phyloP scores from a whole-genome alignment of 2,797 vertebrate genomes.

The Podarcis lilfordi region DNA sequence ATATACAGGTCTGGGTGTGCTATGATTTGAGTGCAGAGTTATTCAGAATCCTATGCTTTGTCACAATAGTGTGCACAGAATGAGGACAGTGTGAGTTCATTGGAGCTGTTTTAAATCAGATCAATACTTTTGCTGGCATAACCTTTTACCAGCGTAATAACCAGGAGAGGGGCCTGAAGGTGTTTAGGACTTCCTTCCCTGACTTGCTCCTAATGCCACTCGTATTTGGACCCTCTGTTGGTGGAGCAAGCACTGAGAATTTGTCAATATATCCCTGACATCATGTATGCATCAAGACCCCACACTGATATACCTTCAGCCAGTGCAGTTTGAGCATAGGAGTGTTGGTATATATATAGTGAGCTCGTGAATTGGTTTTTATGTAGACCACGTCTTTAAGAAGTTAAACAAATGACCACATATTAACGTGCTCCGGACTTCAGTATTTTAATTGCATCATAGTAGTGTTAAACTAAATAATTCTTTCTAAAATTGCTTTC shows the following conservation, averaged over 20 bases:
- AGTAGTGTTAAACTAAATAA: background rate
- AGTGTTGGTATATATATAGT: background rate
- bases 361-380: background rate
- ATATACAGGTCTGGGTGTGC: background rate
- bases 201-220: background rate
- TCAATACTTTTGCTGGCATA: background rate
- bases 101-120: background rate
- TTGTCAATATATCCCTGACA: background rate
- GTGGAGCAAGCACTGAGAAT: background rate
- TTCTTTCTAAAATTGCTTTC: background rate
- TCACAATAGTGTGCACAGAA: background rate
- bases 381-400: background rate
- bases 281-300: background rate
- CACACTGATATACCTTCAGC: background rate
- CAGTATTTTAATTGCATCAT: background rate
- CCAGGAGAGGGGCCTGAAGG: background rate
- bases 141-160: background rate
- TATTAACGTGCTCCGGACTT: background rate
- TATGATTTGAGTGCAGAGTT: background rate
- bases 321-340: background rate
- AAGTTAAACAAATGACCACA: background rate
- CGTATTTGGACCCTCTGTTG: background rate
- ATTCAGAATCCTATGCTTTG: background rate
- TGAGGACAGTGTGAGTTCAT: background rate
- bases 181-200: background rate